Evolutionary conservation across 2,888 invertebrate species (phyloP), one percentile per base, ranked within the genome.

Genomic region (Idaea aversata): DNA sequence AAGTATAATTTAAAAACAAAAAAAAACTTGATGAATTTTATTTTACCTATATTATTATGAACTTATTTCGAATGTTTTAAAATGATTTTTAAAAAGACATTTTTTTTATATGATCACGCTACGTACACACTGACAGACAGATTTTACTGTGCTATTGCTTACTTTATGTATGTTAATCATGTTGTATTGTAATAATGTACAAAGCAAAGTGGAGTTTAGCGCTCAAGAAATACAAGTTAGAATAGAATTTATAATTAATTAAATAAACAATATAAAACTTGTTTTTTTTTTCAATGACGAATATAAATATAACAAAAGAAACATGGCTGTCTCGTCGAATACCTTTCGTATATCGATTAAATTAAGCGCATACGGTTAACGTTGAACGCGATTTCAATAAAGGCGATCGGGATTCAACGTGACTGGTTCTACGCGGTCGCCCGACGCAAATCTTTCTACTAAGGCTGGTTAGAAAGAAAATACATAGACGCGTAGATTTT

Each of bases 111-210:
- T 79, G 75, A 75, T 77, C 69, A 75, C 68, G 75, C 70, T 70
- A 67, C 75, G 67, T 70, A 73, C 76, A 75, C 70, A 71, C 72
- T 66, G 70, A 62, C 66, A 66, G 69, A 4, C 70, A 62, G 68
- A 65, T 75, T 80, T 76, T 66, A 76, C 75, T 80, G 88, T 88
- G 88, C 89, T 88, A 87, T 82, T 77, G 85, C 87, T 87, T 88
- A 82, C 77, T 84, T 82, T 84, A 82, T 84, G 83, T 88, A 86
- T 87, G 80, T 84, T 85, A 80, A 86, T 84, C 87, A 81, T 83
- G 79, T 86, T 87, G 87, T 90, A 87, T 89, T 88, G 88, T 87
- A 87, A 90, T 88, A 88, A 87, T 92, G 93, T 92, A 92, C 92
- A 92, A 92, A 92, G 88, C 87, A n/a, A 58, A 16, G 15, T 16